Evolutionary conservation across 2,113 vertebrate genomes (phyloP).

Genomic region (Acrocephalus kingi): DNA sequence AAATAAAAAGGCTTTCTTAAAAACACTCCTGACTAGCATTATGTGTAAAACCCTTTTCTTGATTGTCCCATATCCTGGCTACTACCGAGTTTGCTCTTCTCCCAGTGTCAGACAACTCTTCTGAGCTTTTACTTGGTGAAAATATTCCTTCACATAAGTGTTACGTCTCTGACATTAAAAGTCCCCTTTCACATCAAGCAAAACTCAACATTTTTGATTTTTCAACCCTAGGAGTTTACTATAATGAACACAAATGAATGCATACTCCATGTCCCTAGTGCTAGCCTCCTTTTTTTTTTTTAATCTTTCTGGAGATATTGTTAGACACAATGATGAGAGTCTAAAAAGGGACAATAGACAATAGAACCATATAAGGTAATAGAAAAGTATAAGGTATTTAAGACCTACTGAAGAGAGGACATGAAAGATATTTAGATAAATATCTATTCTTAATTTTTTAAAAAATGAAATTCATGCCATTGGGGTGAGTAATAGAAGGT

Average conservation of each 20-base stretch:
- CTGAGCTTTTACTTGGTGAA: background rate
- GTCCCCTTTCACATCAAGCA: background rate
- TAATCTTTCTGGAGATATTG: background rate
- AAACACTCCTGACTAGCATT: background rate
- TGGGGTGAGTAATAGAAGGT: background rate
- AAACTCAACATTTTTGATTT: background rate
- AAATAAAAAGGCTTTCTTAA: background rate
- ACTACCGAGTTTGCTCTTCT: background rate
- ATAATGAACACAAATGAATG: background rate
- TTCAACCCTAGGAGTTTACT: background rate
- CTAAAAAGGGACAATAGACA: background rate
- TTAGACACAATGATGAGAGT: background rate
- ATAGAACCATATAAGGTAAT: background rate
- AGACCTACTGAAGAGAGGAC: background rate
- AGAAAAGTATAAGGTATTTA: background rate
- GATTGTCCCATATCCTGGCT: background rate
- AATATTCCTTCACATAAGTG: background rate
- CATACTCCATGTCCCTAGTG: background rate
- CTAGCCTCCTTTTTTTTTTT: background rate
- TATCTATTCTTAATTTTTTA: background rate
- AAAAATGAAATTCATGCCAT: background rate
- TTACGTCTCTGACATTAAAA: background rate
- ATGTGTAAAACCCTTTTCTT: background rate
- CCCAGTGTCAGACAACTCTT: background rate
- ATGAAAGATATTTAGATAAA: background rate